phyloP scores from a whole-genome alignment of 1,140 invertebrate species.

The Ceratosolen fusciceps region DNA sequence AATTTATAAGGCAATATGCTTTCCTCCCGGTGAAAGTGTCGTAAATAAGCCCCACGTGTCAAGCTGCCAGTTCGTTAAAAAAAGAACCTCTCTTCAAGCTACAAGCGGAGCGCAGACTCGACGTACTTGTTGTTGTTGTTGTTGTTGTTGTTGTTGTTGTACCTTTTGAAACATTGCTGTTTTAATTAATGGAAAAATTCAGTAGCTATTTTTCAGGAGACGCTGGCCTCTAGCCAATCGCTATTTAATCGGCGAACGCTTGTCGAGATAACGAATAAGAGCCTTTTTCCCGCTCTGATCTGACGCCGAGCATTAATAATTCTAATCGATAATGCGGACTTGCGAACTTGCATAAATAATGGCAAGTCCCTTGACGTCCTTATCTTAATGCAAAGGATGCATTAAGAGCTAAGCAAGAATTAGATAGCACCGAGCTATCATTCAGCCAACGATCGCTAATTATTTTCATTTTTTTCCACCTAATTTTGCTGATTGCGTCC shows the following conservation, averaged over 20 bases:
- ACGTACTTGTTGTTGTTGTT: not conserved
- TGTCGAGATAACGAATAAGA: not conserved
- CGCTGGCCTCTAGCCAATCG: not conserved
- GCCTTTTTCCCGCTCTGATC: not conserved
- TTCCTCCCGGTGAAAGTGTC: not conserved
- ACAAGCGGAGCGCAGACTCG: not conserved
- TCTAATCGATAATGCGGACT: too few relatives aligned
- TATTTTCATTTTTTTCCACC: too few relatives aligned
- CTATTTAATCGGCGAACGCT: not conserved
- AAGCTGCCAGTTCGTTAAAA: not conserved
- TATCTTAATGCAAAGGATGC: too few relatives aligned
- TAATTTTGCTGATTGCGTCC: too few relatives aligned
- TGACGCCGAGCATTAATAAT: too few relatives aligned
- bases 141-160: too few relatives aligned
- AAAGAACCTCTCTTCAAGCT: not conserved
- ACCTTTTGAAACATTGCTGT: not conserved
- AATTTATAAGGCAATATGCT: not conserved
- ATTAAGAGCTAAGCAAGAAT: too few relatives aligned
- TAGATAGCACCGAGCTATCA: too few relatives aligned
- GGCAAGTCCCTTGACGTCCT: too few relatives aligned
- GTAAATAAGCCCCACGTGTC: not conserved
- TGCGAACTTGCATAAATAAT: too few relatives aligned
- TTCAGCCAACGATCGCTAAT: too few relatives aligned
- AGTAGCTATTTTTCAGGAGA: not conserved
- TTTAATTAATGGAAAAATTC: constrained; percentile 1